Evolutionary conservation across 2,888 invertebrate species (phyloP), one percentile per base, ranked within the genome.

Genomic region (Apamea monoglypha): DNA sequence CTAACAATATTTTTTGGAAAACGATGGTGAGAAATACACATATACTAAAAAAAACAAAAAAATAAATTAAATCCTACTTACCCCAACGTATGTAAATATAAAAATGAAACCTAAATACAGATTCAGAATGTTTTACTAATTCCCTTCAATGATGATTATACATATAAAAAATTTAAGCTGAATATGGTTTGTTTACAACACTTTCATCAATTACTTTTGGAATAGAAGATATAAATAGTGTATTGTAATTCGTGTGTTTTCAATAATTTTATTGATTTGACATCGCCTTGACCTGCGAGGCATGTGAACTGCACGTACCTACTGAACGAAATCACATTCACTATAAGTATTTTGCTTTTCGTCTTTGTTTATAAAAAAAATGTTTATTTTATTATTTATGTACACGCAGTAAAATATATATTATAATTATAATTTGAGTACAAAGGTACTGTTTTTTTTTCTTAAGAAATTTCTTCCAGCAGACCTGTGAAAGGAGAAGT

Each of bases 251-350:
- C 64, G 76, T 86, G 66, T 71, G 29, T 63, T 77, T 86, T 82
- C 50, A 74, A 81, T 79, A 80, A 71, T 68, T 68, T 59, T 90
- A 87, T 84, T 81, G 87, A 84, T 88, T 80, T 73, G 81, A 68
- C 80, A 69, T 76, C 76, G 66, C 88, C 88, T 89, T 89, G 88
- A 88, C 86, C 88, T 25, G 73, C 1, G 18, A 44, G 72, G 70
- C 82, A 80, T 81, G 88, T 81, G 89, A 84, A 89, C 63, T 78
- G 84, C 74, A 74, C 70, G 67, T 71, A 18, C 70, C 64, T 71
- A 18, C 0, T 16, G 64, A 53, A 66, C 67, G 29, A 56, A 73
- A 75, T 80, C 66, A 80, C 80, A 66, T 80, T 72, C 63, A 84
- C 47, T 44, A 25, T 7, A 21, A 10, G 7, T 50, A 18, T 44